phyloP scores from a whole-genome alignment of 2,888 invertebrate species.

The Chelonus formosanus region DNA sequence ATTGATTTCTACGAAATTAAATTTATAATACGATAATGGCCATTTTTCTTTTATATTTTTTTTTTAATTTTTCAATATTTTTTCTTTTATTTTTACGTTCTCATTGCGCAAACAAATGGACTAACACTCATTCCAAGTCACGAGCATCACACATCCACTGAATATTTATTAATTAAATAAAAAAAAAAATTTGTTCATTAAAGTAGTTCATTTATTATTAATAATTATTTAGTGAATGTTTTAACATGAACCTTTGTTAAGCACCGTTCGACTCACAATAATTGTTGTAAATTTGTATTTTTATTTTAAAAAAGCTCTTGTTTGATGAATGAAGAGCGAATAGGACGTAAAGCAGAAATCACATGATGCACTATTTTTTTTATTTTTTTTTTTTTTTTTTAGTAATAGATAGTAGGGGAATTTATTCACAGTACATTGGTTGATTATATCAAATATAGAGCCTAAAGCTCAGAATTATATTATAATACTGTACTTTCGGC shows the following conservation, averaged over 20 bases:
- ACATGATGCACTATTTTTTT: constrained; percentile 21
- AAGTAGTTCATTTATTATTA: neutral
- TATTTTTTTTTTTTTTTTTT: constrained; percentile 17
- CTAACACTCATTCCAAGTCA: constrained; percentile 22
- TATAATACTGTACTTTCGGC: constrained; percentile 34
- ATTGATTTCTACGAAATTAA: constrained; percentile 58
- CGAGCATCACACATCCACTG: constrained; percentile 5
- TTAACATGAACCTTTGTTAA: constrained; percentile 10
- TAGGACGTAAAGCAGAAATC: constrained; percentile 27
- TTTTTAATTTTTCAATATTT: constrained; percentile 15
- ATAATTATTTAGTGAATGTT: constrained; percentile 15
- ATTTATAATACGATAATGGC: constrained; percentile 57
- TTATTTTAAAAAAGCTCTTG: constrained; percentile 5
- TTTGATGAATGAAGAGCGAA: neutral
- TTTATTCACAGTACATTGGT: constrained; percentile 32
- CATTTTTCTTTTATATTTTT: constrained; percentile 45
- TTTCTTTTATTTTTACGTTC: constrained; percentile 22
- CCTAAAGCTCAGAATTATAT: constrained; percentile 39
- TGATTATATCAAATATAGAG: constrained; percentile 36
- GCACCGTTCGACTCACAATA: constrained; percentile 23
- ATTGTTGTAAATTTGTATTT: neutral
- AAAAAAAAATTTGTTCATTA: neutral
- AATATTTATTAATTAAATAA: neutral
- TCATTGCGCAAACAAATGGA: constrained; percentile 25
- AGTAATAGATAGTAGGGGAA: constrained; percentile 25